phyloP scores from a whole-genome alignment of 2,113 vertebrate species.

The Corythornis madagascariensis region DNA sequence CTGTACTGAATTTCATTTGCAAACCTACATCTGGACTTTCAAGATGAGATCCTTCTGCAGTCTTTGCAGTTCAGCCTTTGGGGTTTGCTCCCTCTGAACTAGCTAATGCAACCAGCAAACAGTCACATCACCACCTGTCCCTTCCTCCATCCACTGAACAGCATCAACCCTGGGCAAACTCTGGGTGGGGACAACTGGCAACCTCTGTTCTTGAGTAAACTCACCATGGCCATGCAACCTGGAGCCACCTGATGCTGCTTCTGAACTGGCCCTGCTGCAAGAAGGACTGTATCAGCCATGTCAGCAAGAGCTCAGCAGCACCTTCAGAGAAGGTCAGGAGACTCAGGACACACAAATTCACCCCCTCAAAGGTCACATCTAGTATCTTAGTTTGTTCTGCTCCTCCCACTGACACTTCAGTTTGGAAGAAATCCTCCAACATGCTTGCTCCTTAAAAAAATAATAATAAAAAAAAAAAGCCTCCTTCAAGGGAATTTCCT shows the following conservation, averaged over 20 bases:
- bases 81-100: background rate
- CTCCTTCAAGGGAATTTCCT: background rate
- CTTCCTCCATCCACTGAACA: rapidly evolving
- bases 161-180: background rate
- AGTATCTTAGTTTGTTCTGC: background rate
- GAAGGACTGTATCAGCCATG: background rate
- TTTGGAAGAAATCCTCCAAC: background rate
- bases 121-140: background rate
- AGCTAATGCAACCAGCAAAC: background rate
- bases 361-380: background rate
- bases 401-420: background rate
- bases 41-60: background rate
- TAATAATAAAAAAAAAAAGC: background rate
- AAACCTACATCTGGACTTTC: background rate
- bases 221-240: rapidly evolving
- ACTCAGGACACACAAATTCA: background rate
- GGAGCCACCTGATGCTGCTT: background rate
- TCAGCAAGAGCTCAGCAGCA: background rate
- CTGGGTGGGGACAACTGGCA: background rate
- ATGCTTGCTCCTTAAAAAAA: background rate
- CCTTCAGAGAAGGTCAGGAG: background rate
- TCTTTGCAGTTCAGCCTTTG: background rate
- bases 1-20: background rate
- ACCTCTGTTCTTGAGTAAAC: background rate
- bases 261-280: background rate